Evolutionary conservation across 1,140 invertebrate genomes (phyloP).

Genomic region (Aphelenchoides fujianensis): DNA sequence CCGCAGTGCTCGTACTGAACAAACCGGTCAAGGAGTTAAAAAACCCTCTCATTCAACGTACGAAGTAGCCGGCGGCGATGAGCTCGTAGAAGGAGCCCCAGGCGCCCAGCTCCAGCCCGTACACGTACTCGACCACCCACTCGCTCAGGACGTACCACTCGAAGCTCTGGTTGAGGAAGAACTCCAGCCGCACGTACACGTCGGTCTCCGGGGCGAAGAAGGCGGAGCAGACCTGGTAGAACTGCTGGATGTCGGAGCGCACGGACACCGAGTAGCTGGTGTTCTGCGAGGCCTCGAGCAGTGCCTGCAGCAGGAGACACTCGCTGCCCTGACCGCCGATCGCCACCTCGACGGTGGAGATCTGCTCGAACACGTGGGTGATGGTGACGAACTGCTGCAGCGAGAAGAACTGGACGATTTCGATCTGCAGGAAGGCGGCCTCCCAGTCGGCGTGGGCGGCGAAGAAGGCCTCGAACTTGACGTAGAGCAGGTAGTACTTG

Average conservation of each 20-base stretch:
- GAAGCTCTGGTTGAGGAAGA: neutral
- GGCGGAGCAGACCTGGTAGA: neutral
- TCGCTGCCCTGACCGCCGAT: neutral
- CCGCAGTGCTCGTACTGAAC: constrained; percentile 1
- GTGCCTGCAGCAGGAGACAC: constrained; percentile 13
- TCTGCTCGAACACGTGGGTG: neutral
- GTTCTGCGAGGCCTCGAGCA: constrained; percentile 8
- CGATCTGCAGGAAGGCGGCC: neutral
- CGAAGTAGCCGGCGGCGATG: constrained; percentile 3
- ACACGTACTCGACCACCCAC: neutral
- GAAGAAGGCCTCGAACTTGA: neutral
- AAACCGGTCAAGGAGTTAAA: too few species aligned
- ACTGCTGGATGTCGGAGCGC: constrained; percentile 9
- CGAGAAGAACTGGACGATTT: neutral
- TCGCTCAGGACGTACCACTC: neutral
- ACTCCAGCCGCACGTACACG: constrained; percentile 1
- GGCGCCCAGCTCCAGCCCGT: neutral
- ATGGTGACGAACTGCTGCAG: neutral
- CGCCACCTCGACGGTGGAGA: neutral
- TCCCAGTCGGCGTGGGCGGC: neutral
- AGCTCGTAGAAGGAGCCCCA: neutral
- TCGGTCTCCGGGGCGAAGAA: neutral
- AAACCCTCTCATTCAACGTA: too few species aligned
- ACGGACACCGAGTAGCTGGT: constrained; percentile 18
- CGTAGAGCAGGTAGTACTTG: constrained; percentile 10